Base-by-base conservation (phyloP, 2,113 vertebrate species). In the Coptodon rendalli region DNA sequence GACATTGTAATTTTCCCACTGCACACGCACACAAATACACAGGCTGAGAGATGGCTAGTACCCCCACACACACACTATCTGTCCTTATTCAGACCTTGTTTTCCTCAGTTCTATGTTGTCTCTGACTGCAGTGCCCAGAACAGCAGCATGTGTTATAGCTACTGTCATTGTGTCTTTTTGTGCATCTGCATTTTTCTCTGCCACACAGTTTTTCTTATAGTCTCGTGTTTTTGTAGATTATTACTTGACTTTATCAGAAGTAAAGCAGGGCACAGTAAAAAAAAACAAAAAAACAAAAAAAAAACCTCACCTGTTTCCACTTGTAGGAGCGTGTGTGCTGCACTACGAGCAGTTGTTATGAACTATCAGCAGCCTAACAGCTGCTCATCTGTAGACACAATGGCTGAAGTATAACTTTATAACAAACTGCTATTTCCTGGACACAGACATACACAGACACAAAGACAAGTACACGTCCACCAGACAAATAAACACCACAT, bases 271-370 rank as follows among this genome's bases (percentile, higher is more conserved):
- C 45, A 31, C 45, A n/a, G 45, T 50, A 29, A 4, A 78, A 50
- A 38, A 29, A 16, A 22, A 22, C 22, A 22, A 22, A 22, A 22
- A 53, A 3, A 31, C n/a, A 52, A 19, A 43, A 68, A 12, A 6
- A 12, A 12, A 2, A 0, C 34, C 54, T 57, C 54, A 57, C 54
- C 84, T 81, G 48, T 85, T 43, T 66, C 86, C 91, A 89, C 91
- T 90, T 95, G 91, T 93, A 56, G 84, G 93, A 89, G 88, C 92
- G 38, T 90, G 82, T 56, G 27, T 54, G 84, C 57, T 66, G 38
- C 78, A 29, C 76, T 29, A 76, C 7, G 48, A 63, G 87, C 85
- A 84, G 86, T 85, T 80, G 83, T 86, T 89, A 17, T 19, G 12
- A 73, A 45, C 81, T 84, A 52, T 38, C 84, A 13, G 78, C 80